Evolutionary conservation across 2,888 invertebrate species (phyloP), one percentile per base, ranked within the genome.

Genomic region (Daptonema setosum): DNA sequence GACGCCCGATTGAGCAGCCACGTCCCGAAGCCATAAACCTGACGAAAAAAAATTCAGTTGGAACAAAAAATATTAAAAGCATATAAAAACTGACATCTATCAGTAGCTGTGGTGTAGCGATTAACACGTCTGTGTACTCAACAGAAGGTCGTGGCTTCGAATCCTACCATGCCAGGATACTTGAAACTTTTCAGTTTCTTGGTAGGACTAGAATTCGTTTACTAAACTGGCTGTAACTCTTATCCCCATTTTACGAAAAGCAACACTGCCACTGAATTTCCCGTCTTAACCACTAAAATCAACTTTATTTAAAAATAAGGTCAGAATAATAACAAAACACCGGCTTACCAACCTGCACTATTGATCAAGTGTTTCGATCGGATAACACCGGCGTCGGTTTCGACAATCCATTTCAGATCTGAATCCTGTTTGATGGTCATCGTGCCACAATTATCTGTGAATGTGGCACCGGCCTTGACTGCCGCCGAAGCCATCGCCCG

Each of bases 11-110:
- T 73, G 57, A 48, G 66, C 61, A 0, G 70, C 73, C n/a, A 75
- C 66, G 60, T 75, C 73, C 50, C 69, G 66, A 2, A 72, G 74
- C 72, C 73, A 73, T 60, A 75, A 71, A 11, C 75, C 75, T 70
- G 60, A 28, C 17, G 52, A n/a, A 22, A 14, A 50, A 51, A 14
- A 54, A n/a, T 26, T 54, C 2, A 14, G 26, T 3, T 52, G 20
- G 20, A 29, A 29, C 29, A 30, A 22, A 1, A 28, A 2, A 22
- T 25, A 11, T 2, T 41, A 41, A 41, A 41, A 41, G 41, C 41
- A 20, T n/a, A 47, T 29, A 8, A 20, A 57, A 22, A 58, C 24
- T 11, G 11, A 26, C n/a, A n/a, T n/a, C n/a, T n/a, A n/a, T n/a
- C n/a, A n/a, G n/a, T n/a, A n/a, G n/a, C n/a, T n/a, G n/a, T n/a